Conservation (phyloP, 37 sponge, comb jelly and placozoan genomes). For the Axinella damicornis region DNA sequence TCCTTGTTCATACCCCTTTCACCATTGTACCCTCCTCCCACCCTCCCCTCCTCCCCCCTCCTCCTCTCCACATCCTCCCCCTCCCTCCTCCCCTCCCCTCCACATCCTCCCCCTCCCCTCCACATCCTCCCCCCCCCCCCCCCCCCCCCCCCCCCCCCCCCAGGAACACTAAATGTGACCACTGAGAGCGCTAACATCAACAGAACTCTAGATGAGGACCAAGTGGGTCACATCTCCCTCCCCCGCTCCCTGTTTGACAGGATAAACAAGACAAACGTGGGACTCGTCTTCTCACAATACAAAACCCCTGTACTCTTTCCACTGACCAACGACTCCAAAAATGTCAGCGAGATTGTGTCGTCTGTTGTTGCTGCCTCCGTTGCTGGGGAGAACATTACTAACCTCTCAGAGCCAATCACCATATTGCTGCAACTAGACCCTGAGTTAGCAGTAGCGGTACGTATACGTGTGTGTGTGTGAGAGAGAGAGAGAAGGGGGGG, state of each 20-base stretch:
- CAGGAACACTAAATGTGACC: background rate
- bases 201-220: too few relatives aligned
- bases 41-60: too few relatives aligned
- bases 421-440: too few relatives aligned
- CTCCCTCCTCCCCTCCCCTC: too few relatives aligned
- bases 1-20: too few relatives aligned
- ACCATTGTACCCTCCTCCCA: too few relatives aligned
- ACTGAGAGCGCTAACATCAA: background rate
- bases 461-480: background rate
- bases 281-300: constrained; percentile 17
- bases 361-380: constrained; percentile 27
- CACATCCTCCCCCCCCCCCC: too few relatives aligned
- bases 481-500: too few relatives aligned
- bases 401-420: constrained; percentile 1
- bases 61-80: too few relatives aligned
- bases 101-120: too few relatives aligned
- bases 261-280: background rate
- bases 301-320: constrained; percentile 12
- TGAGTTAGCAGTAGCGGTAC: background rate
- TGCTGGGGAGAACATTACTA: background rate
- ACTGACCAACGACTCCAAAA: background rate
- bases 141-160: too few relatives aligned
- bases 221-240: constrained; percentile 6
- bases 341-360: background rate
- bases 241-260: constrained; percentile 2